Evolutionary conservation across 2,113 vertebrate species (phyloP).

Genomic region (human): GRCh38 chr16:58536001-58536500

Average conservation of each 20-base stretch:
- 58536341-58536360: neutral
- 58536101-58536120: neutral
- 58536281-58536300: neutral
- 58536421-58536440: constrained; percentile 17
- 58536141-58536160: neutral
- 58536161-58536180: constrained; percentile 29
- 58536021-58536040: neutral
- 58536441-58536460: neutral
- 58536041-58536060: constrained; percentile 10
- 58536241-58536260: neutral
- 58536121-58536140: constrained; percentile 9
- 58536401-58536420: neutral
- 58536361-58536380: neutral
- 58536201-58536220: neutral
- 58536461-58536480: neutral
- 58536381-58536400: neutral
- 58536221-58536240: neutral
- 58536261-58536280: neutral
- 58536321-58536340: neutral
- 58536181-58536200: constrained; percentile 25
- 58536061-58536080: constrained; percentile 22
- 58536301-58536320: neutral
- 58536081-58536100: constrained; percentile 33
- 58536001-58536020: no score
- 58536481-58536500: constrained; percentile 10